A percentile compares a stretch with the other conserved stretches of the same genome.
Evolutionary conservation across 2,113 vertebrate genomes (phyloP).

Genomic region (Petrocephalus microphthalmus): DNA sequence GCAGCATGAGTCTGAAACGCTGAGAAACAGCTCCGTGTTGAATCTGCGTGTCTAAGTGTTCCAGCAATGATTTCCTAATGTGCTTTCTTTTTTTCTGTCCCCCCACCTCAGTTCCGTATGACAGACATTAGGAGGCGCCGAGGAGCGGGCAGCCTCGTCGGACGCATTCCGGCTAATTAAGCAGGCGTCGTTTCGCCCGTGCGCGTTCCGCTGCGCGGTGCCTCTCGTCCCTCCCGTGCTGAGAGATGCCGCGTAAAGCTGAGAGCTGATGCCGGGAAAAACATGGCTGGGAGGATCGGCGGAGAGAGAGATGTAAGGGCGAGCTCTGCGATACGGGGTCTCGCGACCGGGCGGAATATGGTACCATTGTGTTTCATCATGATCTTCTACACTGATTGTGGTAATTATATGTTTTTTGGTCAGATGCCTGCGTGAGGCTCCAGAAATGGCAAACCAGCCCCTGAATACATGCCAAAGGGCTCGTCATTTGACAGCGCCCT

Average conservation of each 20-base stretch:
- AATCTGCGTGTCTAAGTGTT: not conserved
- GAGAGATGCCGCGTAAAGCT: not conserved
- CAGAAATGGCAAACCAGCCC: not conserved
- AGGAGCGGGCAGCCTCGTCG: not conserved
- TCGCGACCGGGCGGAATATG: not conserved
- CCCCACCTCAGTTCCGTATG: not conserved
- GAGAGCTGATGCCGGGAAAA: not conserved
- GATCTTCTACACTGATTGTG: not conserved
- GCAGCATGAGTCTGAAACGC: not conserved
- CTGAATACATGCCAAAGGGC: not conserved
- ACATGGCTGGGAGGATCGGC: not conserved
- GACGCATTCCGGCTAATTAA: not conserved
- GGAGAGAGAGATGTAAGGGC: not conserved
- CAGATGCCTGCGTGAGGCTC: not conserved
- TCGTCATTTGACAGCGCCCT: not conserved
- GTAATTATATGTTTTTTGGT: not conserved
- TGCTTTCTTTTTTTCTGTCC: not conserved
- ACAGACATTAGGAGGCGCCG: not conserved
- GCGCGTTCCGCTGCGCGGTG: not conserved
- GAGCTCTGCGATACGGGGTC: not conserved
- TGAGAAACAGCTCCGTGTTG: not conserved
- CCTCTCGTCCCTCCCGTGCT: not conserved
- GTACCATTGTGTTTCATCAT: not conserved
- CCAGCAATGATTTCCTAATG: not conserved
- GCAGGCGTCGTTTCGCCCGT: not conserved